These are phyloP conservation scores for Acanthosepion lycidas DNA, from an alignment of 2,888 invertebrate genomes.

Conservation along the genomic window DNA sequence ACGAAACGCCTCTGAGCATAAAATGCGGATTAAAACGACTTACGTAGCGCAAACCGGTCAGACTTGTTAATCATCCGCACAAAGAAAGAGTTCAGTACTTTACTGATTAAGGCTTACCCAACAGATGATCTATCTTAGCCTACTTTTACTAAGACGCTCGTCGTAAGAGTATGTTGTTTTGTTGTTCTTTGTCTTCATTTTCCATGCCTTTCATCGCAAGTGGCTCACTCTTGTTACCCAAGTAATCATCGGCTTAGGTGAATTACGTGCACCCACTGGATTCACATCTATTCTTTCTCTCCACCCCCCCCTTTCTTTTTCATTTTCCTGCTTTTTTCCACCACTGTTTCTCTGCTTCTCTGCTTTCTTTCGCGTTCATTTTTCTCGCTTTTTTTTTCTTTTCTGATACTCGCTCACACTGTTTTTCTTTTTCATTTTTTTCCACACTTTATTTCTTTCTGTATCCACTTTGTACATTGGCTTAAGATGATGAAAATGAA, in stretches of 20 bases:
- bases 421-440: no score
- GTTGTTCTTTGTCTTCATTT: not conserved
- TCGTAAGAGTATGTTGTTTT: not conserved
- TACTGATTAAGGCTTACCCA: not conserved
- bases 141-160: not conserved
- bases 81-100: conserved; percentile 6
- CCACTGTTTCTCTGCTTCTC: not conserved
- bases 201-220: not conserved
- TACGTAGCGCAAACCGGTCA: conserved; percentile 2
- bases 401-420: no score
- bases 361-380: not conserved
- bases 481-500: no score
- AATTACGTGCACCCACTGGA: not conserved
- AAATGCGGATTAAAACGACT: not conserved
- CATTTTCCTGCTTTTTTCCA: not conserved
- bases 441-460: no score
- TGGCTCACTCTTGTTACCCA: not conserved
- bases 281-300: not conserved
- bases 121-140: conserved; percentile 33
- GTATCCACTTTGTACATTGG: no score
- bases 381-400: not conserved
- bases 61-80: conserved; percentile 11
- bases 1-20: not conserved
- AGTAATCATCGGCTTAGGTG: conserved; percentile 6
- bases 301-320: not conserved